A percentile compares a stretch with the other conserved stretches of the same genome.
These are phyloP conservation scores for Pseudolaguvia tuberculata DNA, from an alignment of 2,113 vertebrate genomes.

Conservation along the genomic window DNA sequence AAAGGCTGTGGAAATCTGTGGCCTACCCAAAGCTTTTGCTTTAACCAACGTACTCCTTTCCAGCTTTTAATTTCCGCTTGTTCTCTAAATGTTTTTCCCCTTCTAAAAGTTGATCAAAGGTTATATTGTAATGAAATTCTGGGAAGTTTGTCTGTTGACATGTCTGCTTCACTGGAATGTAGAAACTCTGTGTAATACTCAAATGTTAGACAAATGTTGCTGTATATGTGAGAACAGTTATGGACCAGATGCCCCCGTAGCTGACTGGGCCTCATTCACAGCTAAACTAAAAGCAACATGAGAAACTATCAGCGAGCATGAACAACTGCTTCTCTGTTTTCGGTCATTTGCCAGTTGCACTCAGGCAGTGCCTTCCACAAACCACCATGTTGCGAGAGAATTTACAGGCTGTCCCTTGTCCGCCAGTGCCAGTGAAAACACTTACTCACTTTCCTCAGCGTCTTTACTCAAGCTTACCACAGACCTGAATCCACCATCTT, in stretches of 20 bases:
- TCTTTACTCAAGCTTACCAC: constrained; percentile 40
- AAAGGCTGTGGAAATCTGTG: not conserved
- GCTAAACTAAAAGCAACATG: constrained; percentile 39
- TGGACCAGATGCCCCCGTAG: constrained; percentile 34
- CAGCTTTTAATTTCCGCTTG: not conserved
- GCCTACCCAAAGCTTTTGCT: not conserved
- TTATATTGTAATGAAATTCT: not conserved
- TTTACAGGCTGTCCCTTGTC: constrained; percentile 36
- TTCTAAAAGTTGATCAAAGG: not conserved
- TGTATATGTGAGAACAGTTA: constrained; percentile 20
- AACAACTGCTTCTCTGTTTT: constrained; percentile 50
- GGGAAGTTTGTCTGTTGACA: not conserved
- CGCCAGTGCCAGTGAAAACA: constrained; percentile 37
- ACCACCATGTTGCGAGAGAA: constrained; percentile 20
- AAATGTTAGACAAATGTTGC: constrained; percentile 25
- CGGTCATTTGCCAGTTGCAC: constrained; percentile 35
- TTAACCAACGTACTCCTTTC: not conserved
- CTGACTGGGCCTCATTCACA: constrained; percentile 43
- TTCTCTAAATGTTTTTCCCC: not conserved
- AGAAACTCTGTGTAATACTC: constrained; percentile 17
- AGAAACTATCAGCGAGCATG: constrained; percentile 39
- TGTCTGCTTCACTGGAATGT: not conserved
- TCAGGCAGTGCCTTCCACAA: constrained; percentile 4
- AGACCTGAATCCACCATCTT: constrained; percentile 35
- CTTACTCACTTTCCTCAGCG: constrained; percentile 36